A percentile compares a stretch with the other conserved stretches of the same genome.
Evolutionary conservation across 64 coral and sea anemone species (phyloP).

Genomic region (Montipora foliosa): DNA sequence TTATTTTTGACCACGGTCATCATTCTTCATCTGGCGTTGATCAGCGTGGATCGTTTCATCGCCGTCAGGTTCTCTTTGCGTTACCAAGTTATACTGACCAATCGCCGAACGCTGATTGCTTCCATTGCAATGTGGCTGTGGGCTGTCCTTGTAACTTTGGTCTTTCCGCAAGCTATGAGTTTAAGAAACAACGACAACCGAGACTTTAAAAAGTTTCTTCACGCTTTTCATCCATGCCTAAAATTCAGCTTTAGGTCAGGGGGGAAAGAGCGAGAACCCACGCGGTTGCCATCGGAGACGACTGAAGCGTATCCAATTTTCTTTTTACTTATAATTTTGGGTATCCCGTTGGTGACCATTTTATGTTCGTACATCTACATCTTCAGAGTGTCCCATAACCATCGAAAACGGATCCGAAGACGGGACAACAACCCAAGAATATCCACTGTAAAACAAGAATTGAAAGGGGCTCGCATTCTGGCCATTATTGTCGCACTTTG

Average conservation of each 20-base stretch:
- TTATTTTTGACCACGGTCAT: neutral
- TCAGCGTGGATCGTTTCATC: slow-evolving; percentile 24
- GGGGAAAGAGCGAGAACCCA: neutral
- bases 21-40: slow-evolving; percentile 14
- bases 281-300: too few species aligned
- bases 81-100: slow-evolving; percentile 1
- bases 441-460: neutral
- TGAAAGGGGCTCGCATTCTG: neutral
- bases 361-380: neutral
- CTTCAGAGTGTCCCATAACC: neutral
- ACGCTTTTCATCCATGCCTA: neutral
- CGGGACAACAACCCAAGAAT: neutral
- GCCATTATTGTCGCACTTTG: slow-evolving; percentile 1
- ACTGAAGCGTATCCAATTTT: neutral
- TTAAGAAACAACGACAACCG: neutral
- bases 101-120: slow-evolving; percentile 1
- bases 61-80: neutral
- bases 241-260: neutral
- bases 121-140: slow-evolving; percentile 3
- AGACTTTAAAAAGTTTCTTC: neutral
- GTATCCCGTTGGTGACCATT: neutral
- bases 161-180: neutral
- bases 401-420: slow-evolving; percentile 5
- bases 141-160: neutral
- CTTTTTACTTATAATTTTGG: neutral